Conservation (phyloP, 2,888 invertebrate genomes). For the Acanthoscelides obtectus region DNA sequence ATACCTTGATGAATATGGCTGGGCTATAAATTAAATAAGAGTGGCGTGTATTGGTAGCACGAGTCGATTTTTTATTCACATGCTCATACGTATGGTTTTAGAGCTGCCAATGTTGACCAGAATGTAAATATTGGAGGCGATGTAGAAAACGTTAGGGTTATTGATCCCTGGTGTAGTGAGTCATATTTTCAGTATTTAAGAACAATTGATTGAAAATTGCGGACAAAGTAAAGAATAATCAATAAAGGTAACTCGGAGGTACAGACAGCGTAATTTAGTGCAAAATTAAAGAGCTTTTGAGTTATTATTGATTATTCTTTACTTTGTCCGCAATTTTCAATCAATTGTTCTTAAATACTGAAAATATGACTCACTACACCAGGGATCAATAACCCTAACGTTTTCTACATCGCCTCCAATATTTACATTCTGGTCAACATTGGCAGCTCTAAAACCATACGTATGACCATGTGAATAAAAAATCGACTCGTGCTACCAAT, state of each 20-base stretch:
- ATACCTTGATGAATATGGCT: neutral
- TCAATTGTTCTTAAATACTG: too few species aligned
- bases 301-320: too few species aligned
- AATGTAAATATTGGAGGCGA: neutral
- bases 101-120: neutral
- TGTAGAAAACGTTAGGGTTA: neutral
- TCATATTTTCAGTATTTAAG: too few species aligned
- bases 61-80: neutral
- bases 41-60: neutral
- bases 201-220: too few species aligned
- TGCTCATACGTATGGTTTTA: neutral
- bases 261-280: too few species aligned
- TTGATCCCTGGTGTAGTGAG: too few species aligned
- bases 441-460: neutral
- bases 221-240: too few species aligned
- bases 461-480: neutral
- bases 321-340: too few species aligned
- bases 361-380: too few species aligned
- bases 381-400: too few species aligned
- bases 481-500: neutral
- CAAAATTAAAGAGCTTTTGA: too few species aligned
- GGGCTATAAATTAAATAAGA: neutral
- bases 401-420: neutral
- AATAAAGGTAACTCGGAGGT: too few species aligned
- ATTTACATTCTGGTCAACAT: neutral